A percentile compares a stretch with the other conserved stretches of the same genome.
These are phyloP conservation scores for Chinchilla lanigera DNA, from an alignment of 2,113 vertebrate genomes.

Conservation along the genomic window DNA sequence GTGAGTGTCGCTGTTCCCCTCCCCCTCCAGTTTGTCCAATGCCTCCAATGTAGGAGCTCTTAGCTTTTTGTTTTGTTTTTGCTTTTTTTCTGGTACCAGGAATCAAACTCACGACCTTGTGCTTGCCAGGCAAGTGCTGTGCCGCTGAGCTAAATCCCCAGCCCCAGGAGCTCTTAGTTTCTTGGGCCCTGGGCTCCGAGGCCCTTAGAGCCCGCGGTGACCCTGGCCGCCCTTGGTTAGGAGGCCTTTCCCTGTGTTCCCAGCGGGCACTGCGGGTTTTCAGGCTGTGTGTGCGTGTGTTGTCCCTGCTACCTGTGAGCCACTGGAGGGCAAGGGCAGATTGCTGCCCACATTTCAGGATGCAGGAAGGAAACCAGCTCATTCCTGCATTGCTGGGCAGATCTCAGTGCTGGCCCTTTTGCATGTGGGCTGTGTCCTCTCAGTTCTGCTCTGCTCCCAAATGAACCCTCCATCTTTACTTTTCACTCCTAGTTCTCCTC, in stretches of 20 bases:
- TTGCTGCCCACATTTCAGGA: not conserved
- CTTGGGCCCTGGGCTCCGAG: not conserved
- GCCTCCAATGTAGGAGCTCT: not conserved
- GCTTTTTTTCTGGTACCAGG: no score
- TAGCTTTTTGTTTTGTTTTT: accelerated
- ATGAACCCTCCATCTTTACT: not conserved
- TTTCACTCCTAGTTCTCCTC: not conserved
- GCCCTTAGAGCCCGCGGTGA: not conserved
- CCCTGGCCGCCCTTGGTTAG: no score
- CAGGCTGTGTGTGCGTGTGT: no score
- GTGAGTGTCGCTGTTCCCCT: not conserved
- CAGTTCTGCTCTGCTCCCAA: not conserved
- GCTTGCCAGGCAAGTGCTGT: no score
- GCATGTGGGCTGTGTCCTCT: not conserved
- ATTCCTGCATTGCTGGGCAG: not conserved
- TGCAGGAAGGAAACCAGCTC: not conserved
- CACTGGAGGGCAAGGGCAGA: not conserved
- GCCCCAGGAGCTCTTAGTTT: not conserved
- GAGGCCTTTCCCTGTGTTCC: not conserved
- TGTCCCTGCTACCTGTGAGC: not conserved
- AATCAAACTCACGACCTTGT: no score
- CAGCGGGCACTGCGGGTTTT: accelerated
- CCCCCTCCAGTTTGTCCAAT: not conserved
- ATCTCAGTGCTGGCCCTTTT: not conserved
- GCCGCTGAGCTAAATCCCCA: no score